These are phyloP conservation scores for Trinorchestia longiramus DNA, from an alignment of 1,140 invertebrate genomes.

Conservation along the genomic window DNA sequence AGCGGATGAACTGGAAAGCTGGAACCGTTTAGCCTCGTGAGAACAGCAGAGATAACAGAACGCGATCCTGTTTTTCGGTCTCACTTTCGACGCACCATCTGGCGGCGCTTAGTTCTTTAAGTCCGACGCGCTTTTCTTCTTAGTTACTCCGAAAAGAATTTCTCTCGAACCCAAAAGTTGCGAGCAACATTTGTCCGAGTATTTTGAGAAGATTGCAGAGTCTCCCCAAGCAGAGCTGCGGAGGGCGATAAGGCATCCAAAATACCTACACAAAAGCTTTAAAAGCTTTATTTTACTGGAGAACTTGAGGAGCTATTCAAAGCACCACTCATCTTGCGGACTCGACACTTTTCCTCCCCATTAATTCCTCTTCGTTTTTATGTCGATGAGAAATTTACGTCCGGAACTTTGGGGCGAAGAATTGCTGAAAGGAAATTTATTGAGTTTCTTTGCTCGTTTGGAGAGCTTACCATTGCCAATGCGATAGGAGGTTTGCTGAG, in stretches of 20 bases:
- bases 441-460: conserved; percentile 3
- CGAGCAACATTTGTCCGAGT: conserved; percentile 48
- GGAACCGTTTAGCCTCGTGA: conserved; percentile 28
- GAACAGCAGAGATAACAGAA: conserved; percentile 20
- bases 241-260: conserved; percentile 46
- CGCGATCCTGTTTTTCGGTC: background rate
- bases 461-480: conserved; percentile 25
- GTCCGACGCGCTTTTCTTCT: conserved; percentile 31
- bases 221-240: conserved; percentile 42
- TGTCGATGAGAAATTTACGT: background rate
- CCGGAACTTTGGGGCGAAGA: background rate
- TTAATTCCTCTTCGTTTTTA: conserved; percentile 39
- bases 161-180: conserved; percentile 34
- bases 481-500: background rate
- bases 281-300: conserved; percentile 42
- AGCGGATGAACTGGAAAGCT: background rate
- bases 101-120: conserved; percentile 30
- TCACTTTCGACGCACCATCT: conserved; percentile 25
- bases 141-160: conserved; percentile 31
- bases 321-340: conserved; percentile 42
- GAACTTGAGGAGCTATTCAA: conserved; percentile 43
- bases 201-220: conserved; percentile 50
- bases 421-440: conserved; percentile 27
- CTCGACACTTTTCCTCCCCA: conserved; percentile 24
- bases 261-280: conserved; percentile 43